Base-by-base conservation (phyloP, 1,140 invertebrate species). In the Melanaphis sacchari region DNA sequence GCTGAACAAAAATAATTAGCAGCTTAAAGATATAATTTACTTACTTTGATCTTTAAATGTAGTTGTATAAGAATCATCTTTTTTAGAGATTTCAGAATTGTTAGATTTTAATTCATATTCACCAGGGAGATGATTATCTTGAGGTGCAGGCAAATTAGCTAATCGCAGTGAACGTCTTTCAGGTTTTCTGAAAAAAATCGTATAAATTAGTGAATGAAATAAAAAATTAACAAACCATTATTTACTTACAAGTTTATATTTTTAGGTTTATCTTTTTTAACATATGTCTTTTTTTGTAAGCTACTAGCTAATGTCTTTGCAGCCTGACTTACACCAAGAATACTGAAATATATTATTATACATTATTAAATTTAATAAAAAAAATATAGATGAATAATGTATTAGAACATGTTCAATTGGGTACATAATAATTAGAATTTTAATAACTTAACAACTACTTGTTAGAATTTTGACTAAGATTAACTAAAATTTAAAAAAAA, bases 241-340 rank as follows among this genome's bases (percentile, higher is more conserved):
- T n/a, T n/a, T 46, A 92, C 91, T 92, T 82, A 92, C 91, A 46
- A 26, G 2, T 11, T 49, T n/a, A 49, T 15, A 43, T 36, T 92
- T 92, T 84, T 92, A 1, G 2, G 5, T 40, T 1, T 3, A 46
- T 4, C 11, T 82, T 18, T 81, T 11, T 89, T 54, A 38, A 85
- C n/a, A 54, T 9, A 26, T 21, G 31, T 24, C 1, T 18, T 7
- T 85, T 54, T 84, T 49, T 93, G 26, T 40, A 93, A 21, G 22
- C 5, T 41, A 54, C 8, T 36, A 18, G 36, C 81, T 9, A 93
- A 85, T 38, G 36, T 15, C 1, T 40, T 38, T 21, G 91, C 91
- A 93, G 81, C 81, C 40, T 93, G 9, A 85, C 41, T 93, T 52
- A 93, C 36, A 49, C 91, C 91, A 36, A 84, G n/a, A 21, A 54